phyloP scores from a whole-genome alignment of 2,113 vertebrate species.

The Rhinichthys klamathensis region DNA sequence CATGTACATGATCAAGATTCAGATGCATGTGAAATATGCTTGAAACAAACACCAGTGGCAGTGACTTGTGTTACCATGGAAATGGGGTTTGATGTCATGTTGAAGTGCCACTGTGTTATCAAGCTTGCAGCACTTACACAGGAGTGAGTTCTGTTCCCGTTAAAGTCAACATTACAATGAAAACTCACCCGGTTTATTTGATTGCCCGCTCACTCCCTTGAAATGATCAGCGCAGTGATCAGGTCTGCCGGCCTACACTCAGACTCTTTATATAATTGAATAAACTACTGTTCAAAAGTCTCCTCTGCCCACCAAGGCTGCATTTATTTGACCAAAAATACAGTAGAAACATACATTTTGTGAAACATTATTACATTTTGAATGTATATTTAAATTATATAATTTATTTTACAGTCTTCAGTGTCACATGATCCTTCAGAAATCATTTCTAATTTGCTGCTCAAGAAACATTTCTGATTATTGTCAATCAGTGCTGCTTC shows the following conservation, averaged over 20 bases:
- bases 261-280: background rate
- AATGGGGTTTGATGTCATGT: constrained; percentile 53
- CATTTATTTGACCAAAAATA: background rate
- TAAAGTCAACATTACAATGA: background rate
- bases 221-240: background rate
- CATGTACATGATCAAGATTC: constrained; percentile 41
- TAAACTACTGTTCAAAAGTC: background rate
- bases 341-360: background rate
- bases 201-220: background rate
- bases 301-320: background rate
- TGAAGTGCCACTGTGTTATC: constrained; percentile 51
- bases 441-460: too few relatives aligned
- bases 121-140: constrained; percentile 45
- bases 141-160: background rate
- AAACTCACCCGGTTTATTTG: background rate
- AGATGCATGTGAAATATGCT: constrained; percentile 49
- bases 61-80: constrained; percentile 55
- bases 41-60: constrained; percentile 24
- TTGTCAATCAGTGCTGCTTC: too few relatives aligned
- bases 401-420: background rate
- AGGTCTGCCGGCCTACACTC: background rate
- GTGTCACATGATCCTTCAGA: background rate
- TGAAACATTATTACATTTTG: too few relatives aligned
- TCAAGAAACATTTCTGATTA: background rate
- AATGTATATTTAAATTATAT: background rate